These are phyloP conservation scores for Platichthys stellatus DNA, from an alignment of 2,113 vertebrate genomes.

Conservation along the genomic window DNA sequence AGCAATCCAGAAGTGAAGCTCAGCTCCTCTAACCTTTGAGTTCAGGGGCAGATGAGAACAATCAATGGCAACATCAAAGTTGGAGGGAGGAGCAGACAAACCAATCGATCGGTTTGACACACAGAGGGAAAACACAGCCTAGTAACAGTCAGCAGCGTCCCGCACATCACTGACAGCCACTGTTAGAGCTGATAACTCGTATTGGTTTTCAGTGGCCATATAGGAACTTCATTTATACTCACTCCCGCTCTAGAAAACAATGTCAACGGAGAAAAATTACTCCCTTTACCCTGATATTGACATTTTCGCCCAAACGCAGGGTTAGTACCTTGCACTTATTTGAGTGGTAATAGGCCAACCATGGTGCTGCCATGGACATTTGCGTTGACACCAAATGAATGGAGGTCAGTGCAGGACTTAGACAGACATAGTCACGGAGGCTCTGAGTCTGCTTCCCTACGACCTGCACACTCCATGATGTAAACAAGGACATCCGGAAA, in stretches of 20 bases:
- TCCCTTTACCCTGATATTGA: not conserved
- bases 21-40: constrained; percentile 77
- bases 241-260: not conserved
- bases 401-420: constrained; percentile 56
- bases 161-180: constrained; percentile 42
- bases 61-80: constrained; percentile 79
- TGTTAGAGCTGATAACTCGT: constrained; percentile 13
- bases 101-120: constrained; percentile 74
- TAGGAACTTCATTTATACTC: constrained; percentile 5
- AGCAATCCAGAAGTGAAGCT: constrained; percentile 76
- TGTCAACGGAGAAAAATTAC: not conserved
- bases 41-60: constrained; percentile 76
- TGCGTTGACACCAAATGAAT: constrained; percentile 53
- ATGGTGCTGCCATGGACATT: constrained; percentile 16
- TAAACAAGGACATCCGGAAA: constrained; percentile 83
- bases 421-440: constrained; percentile 60
- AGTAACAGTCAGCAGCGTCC: constrained; percentile 45
- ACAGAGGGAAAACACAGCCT: constrained; percentile 56
- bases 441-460: constrained; percentile 62
- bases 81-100: constrained; percentile 74
- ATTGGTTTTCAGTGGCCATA: not conserved
- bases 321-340: not conserved
- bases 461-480: constrained; percentile 75
- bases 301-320: not conserved
- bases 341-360: not conserved